These are phyloP conservation scores for Drosophila athabasca DNA, from an alignment of 1,140 invertebrate genomes.

Conservation along the genomic window DNA sequence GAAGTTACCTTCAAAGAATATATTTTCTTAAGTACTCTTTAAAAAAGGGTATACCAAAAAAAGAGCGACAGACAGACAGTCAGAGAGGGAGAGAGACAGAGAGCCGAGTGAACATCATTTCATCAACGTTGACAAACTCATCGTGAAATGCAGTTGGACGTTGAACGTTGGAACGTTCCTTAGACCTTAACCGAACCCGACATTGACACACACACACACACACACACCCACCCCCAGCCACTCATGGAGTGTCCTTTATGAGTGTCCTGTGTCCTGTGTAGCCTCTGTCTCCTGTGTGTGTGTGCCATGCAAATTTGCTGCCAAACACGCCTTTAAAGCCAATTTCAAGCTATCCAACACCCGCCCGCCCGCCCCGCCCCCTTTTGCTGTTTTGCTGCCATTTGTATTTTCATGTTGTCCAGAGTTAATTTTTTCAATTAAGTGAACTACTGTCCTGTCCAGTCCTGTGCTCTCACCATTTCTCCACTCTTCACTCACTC, in stretches of 20 bases:
- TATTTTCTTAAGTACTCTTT: no score
- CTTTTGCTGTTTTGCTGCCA: background rate
- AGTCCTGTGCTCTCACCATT: background rate
- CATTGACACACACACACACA: constrained; percentile 30
- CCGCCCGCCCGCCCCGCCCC: no score
- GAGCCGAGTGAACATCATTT: constrained; percentile 54
- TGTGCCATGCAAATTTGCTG: constrained; percentile 65
- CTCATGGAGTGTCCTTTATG: constrained; percentile 3
- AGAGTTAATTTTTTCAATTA: constrained; percentile 78
- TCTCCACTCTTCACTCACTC: constrained; percentile 1
- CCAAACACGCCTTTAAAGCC: constrained; percentile 62
- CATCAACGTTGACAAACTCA: constrained; percentile 78
- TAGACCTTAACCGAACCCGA: constrained; percentile 17
- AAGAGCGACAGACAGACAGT: background rate
- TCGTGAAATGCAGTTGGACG: constrained; percentile 40
- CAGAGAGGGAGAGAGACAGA: background rate
- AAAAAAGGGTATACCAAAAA: constrained; percentile 4
- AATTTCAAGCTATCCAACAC: constrained; percentile 59
- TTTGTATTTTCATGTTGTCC: constrained; percentile 51
- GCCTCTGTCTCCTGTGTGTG: background rate
- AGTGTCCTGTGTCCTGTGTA: constrained; percentile 21
- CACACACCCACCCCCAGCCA: no score
- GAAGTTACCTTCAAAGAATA: no score
- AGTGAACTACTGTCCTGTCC: constrained; percentile 47
- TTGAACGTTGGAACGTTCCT: constrained; percentile 1